Conservation (phyloP, 2,888 invertebrate genomes). For the Cantharis rustica region DNA sequence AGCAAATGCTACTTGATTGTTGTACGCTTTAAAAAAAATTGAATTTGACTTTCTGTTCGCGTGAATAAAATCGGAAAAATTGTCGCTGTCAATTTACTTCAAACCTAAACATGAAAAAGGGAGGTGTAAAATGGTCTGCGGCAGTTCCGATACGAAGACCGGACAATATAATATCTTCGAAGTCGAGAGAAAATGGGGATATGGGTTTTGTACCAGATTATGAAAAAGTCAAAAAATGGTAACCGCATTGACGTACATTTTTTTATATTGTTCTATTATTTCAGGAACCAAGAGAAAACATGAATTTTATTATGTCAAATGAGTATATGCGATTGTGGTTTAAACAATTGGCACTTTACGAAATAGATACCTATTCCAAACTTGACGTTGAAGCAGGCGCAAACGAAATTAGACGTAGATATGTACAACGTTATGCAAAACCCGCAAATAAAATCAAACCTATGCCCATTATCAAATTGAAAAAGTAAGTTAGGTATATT, state of each 20-base stretch:
- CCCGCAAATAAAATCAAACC: background rate
- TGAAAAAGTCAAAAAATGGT: conserved; percentile 59
- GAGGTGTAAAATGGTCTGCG: conserved; percentile 58
- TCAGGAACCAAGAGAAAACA: conserved; percentile 43
- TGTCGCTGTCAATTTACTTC: background rate
- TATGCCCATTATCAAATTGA: conserved; percentile 33
- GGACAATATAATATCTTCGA: conserved; percentile 63
- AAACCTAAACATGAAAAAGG: conserved; percentile 11
- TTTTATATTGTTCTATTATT: background rate
- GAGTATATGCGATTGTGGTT: conserved; percentile 65
- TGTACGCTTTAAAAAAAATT: background rate
- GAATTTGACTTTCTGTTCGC: background rate
- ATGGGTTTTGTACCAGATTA: conserved; percentile 58
- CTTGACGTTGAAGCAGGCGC: conserved; percentile 58
- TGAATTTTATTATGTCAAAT: conserved; percentile 60
- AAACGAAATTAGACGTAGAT: conserved; percentile 52
- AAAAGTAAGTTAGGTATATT: conserved; percentile 8
- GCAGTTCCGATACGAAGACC: conserved; percentile 55
- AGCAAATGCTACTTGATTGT: background rate
- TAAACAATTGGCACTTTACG: conserved; percentile 61
- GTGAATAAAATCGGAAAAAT: background rate
- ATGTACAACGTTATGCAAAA: conserved; percentile 44
- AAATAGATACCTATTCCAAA: conserved; percentile 61
- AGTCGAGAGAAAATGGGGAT: conserved; percentile 46
- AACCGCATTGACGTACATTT: conserved; percentile 17